Base-by-base conservation (phyloP, 2,797 vertebrate species). In the Onychomys leucogaster region DNA sequence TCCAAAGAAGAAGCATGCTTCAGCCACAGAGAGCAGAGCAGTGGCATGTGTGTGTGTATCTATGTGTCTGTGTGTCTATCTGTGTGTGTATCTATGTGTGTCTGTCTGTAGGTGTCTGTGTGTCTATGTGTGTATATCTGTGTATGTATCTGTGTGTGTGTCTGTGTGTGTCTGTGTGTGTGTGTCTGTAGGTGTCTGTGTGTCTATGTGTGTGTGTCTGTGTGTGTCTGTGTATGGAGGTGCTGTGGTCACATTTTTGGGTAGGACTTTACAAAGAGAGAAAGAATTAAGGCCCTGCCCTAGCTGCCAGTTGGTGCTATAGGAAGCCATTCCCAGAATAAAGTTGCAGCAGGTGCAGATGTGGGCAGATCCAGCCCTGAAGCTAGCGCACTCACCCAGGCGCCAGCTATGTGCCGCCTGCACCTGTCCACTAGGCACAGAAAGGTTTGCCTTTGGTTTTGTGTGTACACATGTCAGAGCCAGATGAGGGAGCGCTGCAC, bases 201-300 rank as follows among this genome's bases (percentile, higher is more conserved):
- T 25, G 29, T 34, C 41, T 12, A 27, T 43, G 81, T 81, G 19
- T 37, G 52, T 80, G 77, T 55, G 19, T 23, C 21, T 34, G 49
- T n/a, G 32, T 77, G 49, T 52, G 32, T 81, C 34, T 37, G 52
- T 43, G 25, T 93, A 91, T 90, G 41, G 67, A 10, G 89, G n/a
- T 21, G 89, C 92, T 46, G 92, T 63, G 52, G 96, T 94, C 97
- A 95, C 94, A 91, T 69, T 94, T 92, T 96, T 93, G 97, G 94
- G 94, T 93, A 94, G 80, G 59, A 94, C 96, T 97, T 91, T 81
- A 95, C 92, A 93, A 94, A 95, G 96, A 93, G 69, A 95, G 89
- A 88, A 96, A 97, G 95, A 87, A 96, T 96, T 82, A 91, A 91
- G 77, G 89, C 23, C 10, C 77, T 21, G 37, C 7, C 46, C 49